Conservation (phyloP, 1,140 invertebrate genomes). For the Leptinotarsa undecemlineata region DNA sequence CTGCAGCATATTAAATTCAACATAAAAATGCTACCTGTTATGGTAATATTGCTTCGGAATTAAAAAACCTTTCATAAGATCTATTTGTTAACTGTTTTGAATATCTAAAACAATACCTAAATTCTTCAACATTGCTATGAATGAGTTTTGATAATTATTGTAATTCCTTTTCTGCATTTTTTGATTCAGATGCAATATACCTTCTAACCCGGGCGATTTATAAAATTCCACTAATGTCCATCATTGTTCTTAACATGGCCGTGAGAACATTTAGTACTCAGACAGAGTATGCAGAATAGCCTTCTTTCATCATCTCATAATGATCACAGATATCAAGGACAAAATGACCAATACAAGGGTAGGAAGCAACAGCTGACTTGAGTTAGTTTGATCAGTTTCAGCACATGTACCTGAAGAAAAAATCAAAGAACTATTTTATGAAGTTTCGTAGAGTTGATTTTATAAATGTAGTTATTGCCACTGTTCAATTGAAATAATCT, state of each 20-base stretch:
- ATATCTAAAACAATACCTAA: constrained; percentile 30
- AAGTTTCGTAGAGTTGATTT: background rate
- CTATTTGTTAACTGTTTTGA: background rate
- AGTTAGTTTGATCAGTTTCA: constrained; percentile 41
- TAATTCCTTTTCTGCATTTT: background rate
- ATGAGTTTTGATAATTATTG: background rate
- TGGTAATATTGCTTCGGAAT: background rate
- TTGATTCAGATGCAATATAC: background rate
- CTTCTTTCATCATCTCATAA: constrained; percentile 50
- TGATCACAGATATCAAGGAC: constrained; percentile 28
- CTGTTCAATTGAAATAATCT: too few relatives aligned
- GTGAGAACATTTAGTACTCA: constrained; percentile 44
- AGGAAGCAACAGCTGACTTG: constrained; percentile 39
- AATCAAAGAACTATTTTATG: background rate
- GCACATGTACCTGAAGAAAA: constrained; percentile 49
- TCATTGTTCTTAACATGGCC: constrained; percentile 7
- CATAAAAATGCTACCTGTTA: background rate
- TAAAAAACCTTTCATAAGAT: background rate
- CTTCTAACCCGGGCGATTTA: background rate
- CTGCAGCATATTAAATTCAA: constrained; percentile 18
- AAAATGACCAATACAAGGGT: constrained; percentile 37
- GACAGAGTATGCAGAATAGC: constrained; percentile 42
- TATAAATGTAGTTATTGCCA: background rate
- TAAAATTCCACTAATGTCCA: constrained; percentile 26
- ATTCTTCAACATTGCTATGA: constrained; percentile 7